Evolutionary conservation across 2,888 invertebrate genomes (phyloP), one percentile per base, ranked within the genome.

Genomic region (Xylophagus ater): DNA sequence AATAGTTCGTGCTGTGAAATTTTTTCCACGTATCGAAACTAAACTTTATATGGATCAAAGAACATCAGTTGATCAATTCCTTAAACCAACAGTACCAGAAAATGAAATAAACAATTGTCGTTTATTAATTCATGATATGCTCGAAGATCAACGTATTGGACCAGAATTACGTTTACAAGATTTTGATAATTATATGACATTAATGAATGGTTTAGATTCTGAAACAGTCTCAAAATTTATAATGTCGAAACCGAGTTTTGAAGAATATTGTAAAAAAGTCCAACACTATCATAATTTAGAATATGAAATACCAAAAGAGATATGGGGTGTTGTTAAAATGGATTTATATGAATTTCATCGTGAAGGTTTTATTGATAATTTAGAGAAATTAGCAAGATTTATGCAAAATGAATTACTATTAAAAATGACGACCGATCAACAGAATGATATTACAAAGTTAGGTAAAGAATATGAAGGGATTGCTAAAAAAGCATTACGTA

Each of bases 271-370:
- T 28, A 66, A 60, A 1, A 68, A 75, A 49, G 69, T 83, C 4
- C 62, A 72, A 4, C 70, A 72, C 47, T 83, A 76, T 49, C 72
- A 76, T 29, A 62, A 70, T n/a, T 60, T 81, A 15, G 71, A 75
- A 29, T 68, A 68, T 37, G 71, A 71, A 41, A 77, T 84, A 43
- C 74, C 78, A 43, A 67, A 34, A 51, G 66, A 51, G 67, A 48
- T 67, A 53, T 49, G 68, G 69, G 53, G 70, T 43, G 78, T 81
- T 1, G 72, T 83, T 13, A 74, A 78, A 13, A 78, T 85, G 54
- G 89, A 88, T 7, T 75, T 90, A 66, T 94, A 86, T 58, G 81
- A 85, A 54, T 78, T 93, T 58, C 80, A 87, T 59, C 74, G 92
- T 39, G 76, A 72, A 33, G 82, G 83, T 38, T 67, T 93, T 20